Base-by-base conservation (phyloP, 1,140 invertebrate genomes). In the Cotesia typhae region DNA sequence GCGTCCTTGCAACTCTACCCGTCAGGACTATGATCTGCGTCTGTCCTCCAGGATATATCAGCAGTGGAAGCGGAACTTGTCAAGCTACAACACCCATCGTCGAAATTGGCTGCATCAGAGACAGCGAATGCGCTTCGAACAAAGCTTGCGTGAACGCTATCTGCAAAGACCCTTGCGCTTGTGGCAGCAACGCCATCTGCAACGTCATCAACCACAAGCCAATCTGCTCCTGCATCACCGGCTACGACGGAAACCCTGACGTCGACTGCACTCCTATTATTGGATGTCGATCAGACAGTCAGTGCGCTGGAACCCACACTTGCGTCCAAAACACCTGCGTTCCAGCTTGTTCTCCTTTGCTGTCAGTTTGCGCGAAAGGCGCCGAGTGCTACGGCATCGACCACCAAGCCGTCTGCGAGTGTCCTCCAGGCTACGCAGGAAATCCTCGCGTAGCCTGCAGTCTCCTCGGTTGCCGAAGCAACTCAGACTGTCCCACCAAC, bases 11-110 rank as follows among this genome's bases (percentile, higher is more conserved):
- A 9, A 93, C 94, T 1, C 82, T 92, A 17, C 95, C 95, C 0
- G 92, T 96, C 1, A 89, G 94, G 59, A 96, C 95, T 0, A 95
- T 97, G 94, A 89, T 95, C 9, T 97, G 96, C 78, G 89, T 93
- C 0, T 97, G 95, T 79, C 94, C 95, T 17, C 92, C 92, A 71
- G 94, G 95, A n/a, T 96, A 95, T 76, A 90, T 95, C 0, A 95
- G 93, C 82, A 92, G 91, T 76, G 93, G 94, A 67, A 95, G 92
- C 77, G 94, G 93, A 63, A 91, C 90, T 53, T 95, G 94, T 80
- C 90, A 92, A 71, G 89, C 93, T 1, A 91, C 91, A 1, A 90
- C 88, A 47, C 89, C 92, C 0, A 86, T 94, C 2, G 83, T 87
- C 4, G 87, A 89, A 36, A 89, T 91, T 17, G 92, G 91, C 38